Evolutionary conservation across 2,113 vertebrate genomes (phyloP).

Genomic region (Calidris pygmaea): DNA sequence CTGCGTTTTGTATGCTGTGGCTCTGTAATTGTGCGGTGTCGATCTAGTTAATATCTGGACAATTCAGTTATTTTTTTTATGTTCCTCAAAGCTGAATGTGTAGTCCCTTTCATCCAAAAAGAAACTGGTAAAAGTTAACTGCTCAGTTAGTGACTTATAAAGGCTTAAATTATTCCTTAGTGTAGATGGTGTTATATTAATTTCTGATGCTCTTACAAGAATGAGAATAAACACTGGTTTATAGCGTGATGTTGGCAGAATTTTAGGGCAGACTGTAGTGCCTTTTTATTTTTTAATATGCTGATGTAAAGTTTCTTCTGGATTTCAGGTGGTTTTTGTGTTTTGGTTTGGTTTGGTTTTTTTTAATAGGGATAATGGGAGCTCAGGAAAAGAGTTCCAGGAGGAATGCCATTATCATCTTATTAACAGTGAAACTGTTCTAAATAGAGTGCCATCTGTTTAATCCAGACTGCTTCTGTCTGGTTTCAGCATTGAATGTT

Average conservation of each 20-base stretch:
- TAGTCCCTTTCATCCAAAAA: neutral
- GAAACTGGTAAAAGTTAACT: neutral
- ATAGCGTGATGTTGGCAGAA: neutral
- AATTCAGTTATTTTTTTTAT: neutral
- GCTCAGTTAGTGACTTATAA: neutral
- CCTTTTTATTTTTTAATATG: neutral
- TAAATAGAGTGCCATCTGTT: slow-evolving; percentile 44
- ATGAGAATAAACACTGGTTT: neutral
- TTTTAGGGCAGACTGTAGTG: neutral
- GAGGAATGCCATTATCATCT: slow-evolving; percentile 26
- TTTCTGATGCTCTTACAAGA: neutral
- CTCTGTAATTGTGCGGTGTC: neutral
- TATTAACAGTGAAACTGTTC: slow-evolving; percentile 42
- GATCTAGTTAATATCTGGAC: neutral
- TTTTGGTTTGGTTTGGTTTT: neutral
- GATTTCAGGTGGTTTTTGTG: neutral
- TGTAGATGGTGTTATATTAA: neutral
- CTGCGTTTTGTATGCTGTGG: neutral
- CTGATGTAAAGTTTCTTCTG: neutral
- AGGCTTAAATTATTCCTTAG: neutral
- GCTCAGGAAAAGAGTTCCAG: neutral
- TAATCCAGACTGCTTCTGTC: slow-evolving; percentile 37
- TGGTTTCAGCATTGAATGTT: slow-evolving; percentile 11
- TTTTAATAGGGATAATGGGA: neutral
- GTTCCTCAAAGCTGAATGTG: neutral